Base-by-base conservation (phyloP, 2,888 invertebrate species). In the Meiosimyza platycephala region DNA sequence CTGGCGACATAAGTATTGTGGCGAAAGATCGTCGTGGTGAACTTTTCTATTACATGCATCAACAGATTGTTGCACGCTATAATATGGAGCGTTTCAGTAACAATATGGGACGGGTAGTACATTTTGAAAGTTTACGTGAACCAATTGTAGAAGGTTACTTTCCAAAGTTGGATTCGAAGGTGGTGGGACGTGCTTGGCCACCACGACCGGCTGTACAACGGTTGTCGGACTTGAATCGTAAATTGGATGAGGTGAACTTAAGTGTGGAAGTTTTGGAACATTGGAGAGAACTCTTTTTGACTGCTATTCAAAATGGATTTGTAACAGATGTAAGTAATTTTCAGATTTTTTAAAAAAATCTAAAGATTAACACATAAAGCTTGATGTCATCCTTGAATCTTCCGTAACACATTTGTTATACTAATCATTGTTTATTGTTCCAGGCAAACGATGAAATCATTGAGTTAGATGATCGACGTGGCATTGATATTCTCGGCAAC, bases 131-230 rank as follows among this genome's bases (percentile, higher is more conserved):
- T 83, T 90, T 93, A 86, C 89, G 90, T 2, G 89, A 90, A 2
- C 91, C 93, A n/a, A 93, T 95, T 77, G 84, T 85, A 0, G 94
- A 95, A 84, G 95, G 91, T 0, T 95, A 95, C 86, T 95, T 94
- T 88, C 93, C 94, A 6, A 95, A 95, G 86, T 87, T 95, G 82
- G 93, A 94, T 87, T 93, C 93, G 6, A 88, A 92, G 76, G 92
- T 94, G 7, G 90, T 94, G 40, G 92, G 92, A 79, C 88, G 93
- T 1, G 88, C 92, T 2, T 94, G 93, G 92, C 93, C 94, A 0
- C 90, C 93, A 0, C 89, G 94, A 78, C 90, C 91, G 48, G 87
- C 88, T 0, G 88, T 88, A 60, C 89, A 91, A 0, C 79, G 79
- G 0, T 80, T 93, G 4, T 84, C 87, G 16, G 92, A 94, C 81